Base-by-base conservation (phyloP, 2,113 vertebrate genomes). In the Merops nubicus region DNA sequence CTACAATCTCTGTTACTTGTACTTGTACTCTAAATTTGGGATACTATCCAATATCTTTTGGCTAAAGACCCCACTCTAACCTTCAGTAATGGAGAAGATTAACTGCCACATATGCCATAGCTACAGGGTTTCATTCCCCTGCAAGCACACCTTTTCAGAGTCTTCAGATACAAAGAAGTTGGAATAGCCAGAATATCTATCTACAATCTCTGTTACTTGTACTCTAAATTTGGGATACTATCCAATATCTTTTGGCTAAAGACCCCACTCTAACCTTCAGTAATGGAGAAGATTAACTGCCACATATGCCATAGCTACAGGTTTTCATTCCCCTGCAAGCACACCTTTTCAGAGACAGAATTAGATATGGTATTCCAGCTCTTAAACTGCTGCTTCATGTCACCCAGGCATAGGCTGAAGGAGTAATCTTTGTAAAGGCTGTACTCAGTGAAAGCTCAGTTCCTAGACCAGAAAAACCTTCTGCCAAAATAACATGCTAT, bases 131-230 rank as follows among this genome's bases (percentile, higher is more conserved):
- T 79, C 65, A 45, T 63, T 73, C 2, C 4, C 9, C 22, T 42
- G 20, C 11, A 81, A 77, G 8, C 13, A 33, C 1, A 5, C 5
- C 15, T 10, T 65, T 90, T 65, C 29, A 47, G 45, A 23, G 8
- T 40, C 29, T 70, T 78, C 31, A 53, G 11, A 25, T 91, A 34
- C 28, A n/a, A 65, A 57, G 40, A 25, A 45, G 14, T 47, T 53
- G 8, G 23, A 79, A 79, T 65, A 67, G 13, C 2, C 1, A 0
- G 3, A 9, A n/a, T n/a, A n/a, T n/a, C n/a, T n/a, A n/a, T n/a
- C n/a, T n/a, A n/a, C n/a, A n/a, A n/a, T n/a, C n/a, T n/a, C n/a
- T n/a, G n/a, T n/a, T n/a, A n/a, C 11, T 65, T 67, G 51, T n/a
- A 67, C 11, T 18, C 15, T 47, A 34, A 67, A 67, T 33, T 65